Evolutionary conservation across 2,113 vertebrate genomes (phyloP).

Genomic region (Hippocampus guttulatus): DNA sequence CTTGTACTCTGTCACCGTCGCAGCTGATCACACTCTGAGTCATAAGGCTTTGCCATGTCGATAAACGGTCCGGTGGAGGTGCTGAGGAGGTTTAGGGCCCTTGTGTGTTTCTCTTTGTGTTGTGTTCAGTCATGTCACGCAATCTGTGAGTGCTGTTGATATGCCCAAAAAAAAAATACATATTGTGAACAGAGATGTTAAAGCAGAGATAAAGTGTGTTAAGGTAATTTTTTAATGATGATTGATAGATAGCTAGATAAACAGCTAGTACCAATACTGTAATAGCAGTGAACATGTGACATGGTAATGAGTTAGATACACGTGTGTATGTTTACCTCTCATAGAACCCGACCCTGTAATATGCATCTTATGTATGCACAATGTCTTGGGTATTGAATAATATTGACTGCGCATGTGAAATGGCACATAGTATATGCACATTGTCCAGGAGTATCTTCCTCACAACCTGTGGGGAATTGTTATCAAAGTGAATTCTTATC

Average conservation of each 20-base stretch:
- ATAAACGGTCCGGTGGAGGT: constrained; percentile 33
- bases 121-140: constrained; percentile 1
- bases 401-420: too few relatives aligned
- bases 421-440: too few relatives aligned
- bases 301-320: too few relatives aligned
- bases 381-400: not conserved
- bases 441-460: too few relatives aligned
- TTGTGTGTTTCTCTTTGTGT: constrained; percentile 11
- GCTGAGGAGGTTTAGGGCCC: constrained; percentile 31
- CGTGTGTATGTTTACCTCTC: too few relatives aligned
- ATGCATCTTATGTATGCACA: not conserved
- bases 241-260: not conserved
- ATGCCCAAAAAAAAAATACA: too few relatives aligned
- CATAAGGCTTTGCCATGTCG: constrained; percentile 30
- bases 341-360: too few relatives aligned
- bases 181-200: not conserved
- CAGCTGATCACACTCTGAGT: constrained; percentile 41
- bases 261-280: not conserved
- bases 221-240: too few relatives aligned
- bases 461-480: too few relatives aligned
- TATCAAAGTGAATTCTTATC: too few relatives aligned
- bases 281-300: not conserved
- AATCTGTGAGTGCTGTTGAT: not conserved
- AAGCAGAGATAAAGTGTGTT: not conserved
- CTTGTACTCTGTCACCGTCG: constrained; percentile 20